Evolutionary conservation across 2,888 invertebrate species (phyloP).

Genomic region (Phoenoteleia sp.): DNA sequence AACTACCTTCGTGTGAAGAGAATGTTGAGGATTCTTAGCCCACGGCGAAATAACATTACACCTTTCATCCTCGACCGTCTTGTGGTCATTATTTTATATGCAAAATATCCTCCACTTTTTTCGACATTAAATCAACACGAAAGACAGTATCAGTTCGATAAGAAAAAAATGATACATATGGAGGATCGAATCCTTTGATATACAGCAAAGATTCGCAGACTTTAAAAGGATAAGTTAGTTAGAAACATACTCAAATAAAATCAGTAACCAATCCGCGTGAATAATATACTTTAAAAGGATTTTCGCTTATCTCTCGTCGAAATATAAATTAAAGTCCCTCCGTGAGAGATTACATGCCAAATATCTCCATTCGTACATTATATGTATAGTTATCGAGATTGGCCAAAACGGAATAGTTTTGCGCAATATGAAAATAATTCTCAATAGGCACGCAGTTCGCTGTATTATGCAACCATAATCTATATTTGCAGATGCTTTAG

Average conservation of each 20-base stretch:
- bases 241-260: slow-evolving; percentile 25
- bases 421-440: slow-evolving; percentile 41
- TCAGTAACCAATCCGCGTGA: slow-evolving; percentile 25
- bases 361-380: slow-evolving; percentile 12
- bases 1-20: slow-evolving; percentile 74
- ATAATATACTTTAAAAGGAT: slow-evolving; percentile 34
- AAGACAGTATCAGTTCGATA: slow-evolving; percentile 25
- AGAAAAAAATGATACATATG: slow-evolving; percentile 35
- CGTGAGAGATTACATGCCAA: background rate
- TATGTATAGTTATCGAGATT: slow-evolving; percentile 25
- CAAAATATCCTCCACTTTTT: slow-evolving; percentile 25
- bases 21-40: slow-evolving; percentile 71
- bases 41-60: slow-evolving; percentile 29
- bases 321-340: slow-evolving; percentile 30
- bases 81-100: slow-evolving; percentile 43
- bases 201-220: slow-evolving; percentile 3
- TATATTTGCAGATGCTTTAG: slow-evolving; percentile 36
- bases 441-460: slow-evolving; percentile 32
- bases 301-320: slow-evolving; percentile 11
- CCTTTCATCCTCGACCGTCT: slow-evolving; percentile 31
- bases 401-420: slow-evolving; percentile 34
- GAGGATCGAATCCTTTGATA: background rate
- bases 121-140: slow-evolving; percentile 44
- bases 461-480: slow-evolving; percentile 32
- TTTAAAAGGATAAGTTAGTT: slow-evolving; percentile 29